A percentile compares a stretch with the other conserved stretches of the same genome.
These are phyloP conservation scores for Carpatolechia fugitivella DNA, from an alignment of 2,888 invertebrate species.

Conservation along the genomic window DNA sequence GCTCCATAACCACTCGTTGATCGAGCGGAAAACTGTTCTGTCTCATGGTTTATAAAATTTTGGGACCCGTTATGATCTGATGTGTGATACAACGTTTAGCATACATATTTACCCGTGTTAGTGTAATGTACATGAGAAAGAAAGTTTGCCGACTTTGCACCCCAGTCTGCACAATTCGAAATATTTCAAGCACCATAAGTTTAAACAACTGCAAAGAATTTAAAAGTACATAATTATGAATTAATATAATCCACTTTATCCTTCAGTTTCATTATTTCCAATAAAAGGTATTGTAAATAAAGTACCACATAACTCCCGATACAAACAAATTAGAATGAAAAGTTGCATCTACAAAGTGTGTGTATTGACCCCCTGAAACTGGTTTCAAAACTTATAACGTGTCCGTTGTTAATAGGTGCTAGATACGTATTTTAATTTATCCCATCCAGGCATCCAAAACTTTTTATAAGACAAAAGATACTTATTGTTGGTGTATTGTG, in stretches of 20 bases:
- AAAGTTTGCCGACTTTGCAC: conserved; percentile 58
- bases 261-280: neutral
- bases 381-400: neutral
- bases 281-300: neutral
- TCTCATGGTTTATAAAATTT: conserved; percentile 65
- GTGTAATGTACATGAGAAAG: conserved; percentile 49
- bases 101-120: conserved; percentile 26
- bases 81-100: conserved; percentile 51
- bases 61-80: conserved; percentile 58
- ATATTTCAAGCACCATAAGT: conserved; percentile 33
- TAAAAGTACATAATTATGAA: neutral
- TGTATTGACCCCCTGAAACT: neutral
- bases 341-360: neutral
- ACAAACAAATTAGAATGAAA: neutral
- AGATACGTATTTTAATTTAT: conserved; percentile 29
- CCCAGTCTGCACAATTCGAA: conserved; percentile 55
- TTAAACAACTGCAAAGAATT: conserved; percentile 27
- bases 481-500: conserved; percentile 44
- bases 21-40: conserved; percentile 58
- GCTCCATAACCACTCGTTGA: conserved; percentile 67
- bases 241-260: neutral
- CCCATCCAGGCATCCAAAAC: conserved; percentile 45
- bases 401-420: conserved; percentile 21
- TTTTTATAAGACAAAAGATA: conserved; percentile 42
- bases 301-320: no score